A percentile compares a stretch with the other conserved stretches of the same genome.
Conservation (phyloP, 2,797 vertebrate species). For the Rhabdophis nuchalis region DNA sequence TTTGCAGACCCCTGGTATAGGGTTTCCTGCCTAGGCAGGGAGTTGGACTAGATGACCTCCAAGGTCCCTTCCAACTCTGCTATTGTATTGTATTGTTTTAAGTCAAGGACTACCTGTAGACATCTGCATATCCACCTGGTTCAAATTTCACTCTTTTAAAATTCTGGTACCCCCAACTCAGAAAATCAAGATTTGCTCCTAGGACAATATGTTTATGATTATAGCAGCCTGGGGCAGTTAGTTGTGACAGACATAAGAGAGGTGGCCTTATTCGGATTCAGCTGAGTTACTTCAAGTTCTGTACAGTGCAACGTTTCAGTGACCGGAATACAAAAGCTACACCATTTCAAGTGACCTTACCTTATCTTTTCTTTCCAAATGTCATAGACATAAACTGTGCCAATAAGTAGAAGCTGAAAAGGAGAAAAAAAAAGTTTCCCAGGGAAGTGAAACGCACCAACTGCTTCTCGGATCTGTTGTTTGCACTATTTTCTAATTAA, state of each 20-base stretch:
- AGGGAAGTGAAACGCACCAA: conserved; percentile 31
- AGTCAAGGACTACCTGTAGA: not conserved
- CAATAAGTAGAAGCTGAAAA: conserved; percentile 16
- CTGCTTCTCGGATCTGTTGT: conserved; percentile 44
- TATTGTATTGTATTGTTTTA: no score
- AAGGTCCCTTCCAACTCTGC: no score
- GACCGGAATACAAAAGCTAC: conserved; percentile 23
- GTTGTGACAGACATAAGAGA: not conserved
- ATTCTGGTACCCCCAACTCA: not conserved
- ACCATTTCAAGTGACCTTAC: not conserved
- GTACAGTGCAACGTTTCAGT: not conserved
- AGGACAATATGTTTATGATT: not conserved
- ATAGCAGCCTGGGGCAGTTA: not conserved
- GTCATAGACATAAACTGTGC: conserved; percentile 2
- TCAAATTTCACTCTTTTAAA: not conserved
- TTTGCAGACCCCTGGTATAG: no score
- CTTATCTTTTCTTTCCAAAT: conserved; percentile 15
- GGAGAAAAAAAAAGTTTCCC: not conserved
- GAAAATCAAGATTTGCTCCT: not conserved
- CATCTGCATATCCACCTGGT: not conserved
- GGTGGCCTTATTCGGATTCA: conserved; percentile 18
- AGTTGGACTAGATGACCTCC: no score
- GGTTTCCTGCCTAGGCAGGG: no score
- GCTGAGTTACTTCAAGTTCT: conserved; percentile 27
- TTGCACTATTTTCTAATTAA: conserved; percentile 46